Evolutionary conservation across 1,140 invertebrate species (phyloP).

Genomic region (Meloidogyne chitwoodi): DNA sequence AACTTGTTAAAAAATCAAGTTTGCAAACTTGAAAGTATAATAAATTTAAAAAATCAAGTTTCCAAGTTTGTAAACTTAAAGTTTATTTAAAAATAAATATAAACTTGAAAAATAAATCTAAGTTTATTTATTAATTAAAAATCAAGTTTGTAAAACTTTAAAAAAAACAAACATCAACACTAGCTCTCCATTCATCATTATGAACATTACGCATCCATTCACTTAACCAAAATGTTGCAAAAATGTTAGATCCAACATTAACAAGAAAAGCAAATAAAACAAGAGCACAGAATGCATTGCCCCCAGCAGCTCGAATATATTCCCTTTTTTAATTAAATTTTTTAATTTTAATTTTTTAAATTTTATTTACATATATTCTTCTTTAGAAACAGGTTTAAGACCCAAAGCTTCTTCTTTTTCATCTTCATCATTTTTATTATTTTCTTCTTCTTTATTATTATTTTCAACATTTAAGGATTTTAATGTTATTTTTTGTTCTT

Average conservation of each 20-base stretch:
- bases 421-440: neutral
- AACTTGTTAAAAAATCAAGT: too few relatives aligned
- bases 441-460: neutral
- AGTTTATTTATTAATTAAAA: neutral
- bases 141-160: neutral
- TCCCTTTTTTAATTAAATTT: conserved; percentile 50
- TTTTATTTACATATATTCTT: conserved; percentile 1
- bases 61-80: too few relatives aligned
- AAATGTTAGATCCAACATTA: conserved; percentile 66
- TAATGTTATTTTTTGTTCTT: neutral
- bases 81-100: neutral
- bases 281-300: conserved; percentile 63
- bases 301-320: conserved; percentile 68
- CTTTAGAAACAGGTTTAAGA: neutral
- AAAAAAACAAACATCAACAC: neutral
- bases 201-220: conserved; percentile 67
- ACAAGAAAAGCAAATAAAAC: conserved; percentile 66
- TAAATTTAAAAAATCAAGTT: too few relatives aligned
- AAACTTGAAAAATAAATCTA: neutral
- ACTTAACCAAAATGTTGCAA: conserved; percentile 71
- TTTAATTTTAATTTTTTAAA: neutral
- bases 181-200: conserved; percentile 23
- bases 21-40: too few relatives aligned
- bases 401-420: conserved; percentile 15
- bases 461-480: neutral